phyloP scores from a whole-genome alignment of 2,888 invertebrate species.

The Tenthredo livida region DNA sequence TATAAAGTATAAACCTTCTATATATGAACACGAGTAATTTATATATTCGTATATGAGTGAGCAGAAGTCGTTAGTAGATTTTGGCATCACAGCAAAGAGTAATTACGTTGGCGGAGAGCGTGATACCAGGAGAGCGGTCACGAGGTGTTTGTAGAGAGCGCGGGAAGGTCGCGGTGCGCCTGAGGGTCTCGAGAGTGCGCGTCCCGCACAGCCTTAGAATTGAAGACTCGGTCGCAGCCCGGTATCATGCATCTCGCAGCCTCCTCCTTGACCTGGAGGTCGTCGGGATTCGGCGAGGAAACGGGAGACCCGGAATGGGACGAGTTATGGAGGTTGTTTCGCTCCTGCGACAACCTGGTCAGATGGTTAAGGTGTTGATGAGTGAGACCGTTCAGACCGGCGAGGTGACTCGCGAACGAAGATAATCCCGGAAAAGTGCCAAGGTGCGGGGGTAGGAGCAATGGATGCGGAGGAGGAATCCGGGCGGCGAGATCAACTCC shows the following conservation, averaged over 20 bases:
- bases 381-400: slow-evolving; percentile 77
- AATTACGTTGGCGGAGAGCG: slow-evolving; percentile 64
- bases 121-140: slow-evolving; percentile 72
- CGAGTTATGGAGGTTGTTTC: slow-evolving; percentile 65
- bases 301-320: slow-evolving; percentile 61
- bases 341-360: slow-evolving; percentile 69
- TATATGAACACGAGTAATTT: slow-evolving; percentile 41
- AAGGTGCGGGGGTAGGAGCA: slow-evolving; percentile 82
- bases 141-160: slow-evolving; percentile 71
- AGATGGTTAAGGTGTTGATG: slow-evolving; percentile 76
- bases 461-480: slow-evolving; percentile 81
- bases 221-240: slow-evolving; percentile 89
- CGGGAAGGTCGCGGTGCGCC: slow-evolving; percentile 72
- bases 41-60: slow-evolving; percentile 41
- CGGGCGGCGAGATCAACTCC: slow-evolving; percentile 72
- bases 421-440: slow-evolving; percentile 81
- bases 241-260: slow-evolving; percentile 88
- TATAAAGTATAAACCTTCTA: slow-evolving; percentile 44
- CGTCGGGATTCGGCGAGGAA: slow-evolving; percentile 61
- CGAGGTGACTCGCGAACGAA: slow-evolving; percentile 75
- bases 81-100: slow-evolving; percentile 74
- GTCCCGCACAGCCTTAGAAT: slow-evolving; percentile 88
- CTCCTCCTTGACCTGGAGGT: slow-evolving; percentile 75
- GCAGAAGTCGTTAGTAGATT: slow-evolving; percentile 59
- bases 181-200: slow-evolving; percentile 82